phyloP scores from a whole-genome alignment of 2,888 invertebrate genomes.

The Hipparchia sbordonii region DNA sequence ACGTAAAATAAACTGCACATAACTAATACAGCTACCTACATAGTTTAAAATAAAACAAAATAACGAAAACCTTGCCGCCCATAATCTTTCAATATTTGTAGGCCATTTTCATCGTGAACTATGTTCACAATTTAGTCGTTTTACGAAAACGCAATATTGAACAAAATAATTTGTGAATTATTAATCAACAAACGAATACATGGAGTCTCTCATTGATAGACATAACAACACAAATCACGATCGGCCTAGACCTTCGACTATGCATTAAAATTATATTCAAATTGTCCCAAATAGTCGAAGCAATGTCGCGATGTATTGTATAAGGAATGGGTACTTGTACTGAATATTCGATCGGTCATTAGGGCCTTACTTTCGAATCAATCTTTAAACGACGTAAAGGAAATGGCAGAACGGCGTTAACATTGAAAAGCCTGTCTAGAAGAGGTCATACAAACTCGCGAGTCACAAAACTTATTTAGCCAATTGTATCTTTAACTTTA shows the following conservation, averaged over 20 bases:
- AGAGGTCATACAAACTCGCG: conserved; percentile 14
- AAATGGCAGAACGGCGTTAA: conserved; percentile 31
- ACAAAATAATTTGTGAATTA: background rate
- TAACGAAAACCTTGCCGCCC: too few species aligned
- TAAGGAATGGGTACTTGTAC: conserved; percentile 30
- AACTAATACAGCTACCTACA: too few species aligned
- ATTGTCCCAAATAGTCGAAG: conserved; percentile 33
- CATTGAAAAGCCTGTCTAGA: conserved; percentile 28
- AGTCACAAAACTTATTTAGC: background rate
- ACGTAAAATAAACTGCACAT: too few species aligned
- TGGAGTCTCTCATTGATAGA: conserved; percentile 16
- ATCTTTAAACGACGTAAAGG: conserved; percentile 35
- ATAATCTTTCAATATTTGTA: too few species aligned
- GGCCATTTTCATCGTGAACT: too few species aligned
- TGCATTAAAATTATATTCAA: conserved; percentile 35
- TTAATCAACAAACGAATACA: conserved; percentile 6
- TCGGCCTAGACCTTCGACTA: conserved; percentile 34
- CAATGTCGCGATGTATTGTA: conserved; percentile 26
- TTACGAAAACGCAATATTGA: background rate
- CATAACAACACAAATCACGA: conserved; percentile 30
- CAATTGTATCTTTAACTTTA: conserved; percentile 4
- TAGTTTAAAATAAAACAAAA: too few species aligned
- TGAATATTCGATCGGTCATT: conserved; percentile 42
- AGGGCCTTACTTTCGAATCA: conserved; percentile 45
- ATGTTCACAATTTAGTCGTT: too few species aligned